Evolutionary conservation across 2,888 invertebrate species (phyloP).

Genomic region (Macropis europaea): DNA sequence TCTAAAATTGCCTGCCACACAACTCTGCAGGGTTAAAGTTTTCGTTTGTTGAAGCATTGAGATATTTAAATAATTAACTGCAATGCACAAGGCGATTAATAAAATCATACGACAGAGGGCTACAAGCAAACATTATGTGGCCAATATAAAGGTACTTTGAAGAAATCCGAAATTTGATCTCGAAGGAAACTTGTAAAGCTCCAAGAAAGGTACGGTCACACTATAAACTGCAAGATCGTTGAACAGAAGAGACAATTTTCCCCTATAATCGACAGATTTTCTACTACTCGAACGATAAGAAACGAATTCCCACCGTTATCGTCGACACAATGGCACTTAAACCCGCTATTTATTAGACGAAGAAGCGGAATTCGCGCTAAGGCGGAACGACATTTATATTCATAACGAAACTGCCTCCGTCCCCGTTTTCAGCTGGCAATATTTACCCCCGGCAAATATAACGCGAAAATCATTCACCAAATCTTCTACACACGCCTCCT

Average conservation of each 20-base stretch:
- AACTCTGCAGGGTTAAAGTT: no score
- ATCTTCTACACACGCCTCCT: conserved; percentile 27
- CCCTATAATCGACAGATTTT: conserved; percentile 27
- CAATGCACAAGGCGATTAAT: no score
- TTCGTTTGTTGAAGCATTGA: no score
- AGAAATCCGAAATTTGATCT: neutral
- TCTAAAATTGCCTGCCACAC: no score
- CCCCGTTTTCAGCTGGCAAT: conserved; percentile 59
- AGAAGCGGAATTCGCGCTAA: conserved; percentile 8
- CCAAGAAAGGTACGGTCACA: neutral
- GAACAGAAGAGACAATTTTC: neutral
- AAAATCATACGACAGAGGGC: no score
- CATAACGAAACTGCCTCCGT: conserved; percentile 59
- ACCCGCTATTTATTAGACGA: conserved; percentile 39
- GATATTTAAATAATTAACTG: no score
- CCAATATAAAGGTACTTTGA: no score
- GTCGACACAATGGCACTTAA: conserved; percentile 21
- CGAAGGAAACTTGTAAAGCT: neutral
- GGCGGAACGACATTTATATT: conserved; percentile 63
- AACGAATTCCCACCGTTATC: conserved; percentile 28
- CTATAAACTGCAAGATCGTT: neutral
- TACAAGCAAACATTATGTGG: no score
- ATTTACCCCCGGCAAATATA: conserved; percentile 67
- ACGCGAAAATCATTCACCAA: conserved; percentile 63
- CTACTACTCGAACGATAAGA: conserved; percentile 9